Base-by-base conservation (phyloP, 2,888 invertebrate species). In the Nemurella pictetii region DNA sequence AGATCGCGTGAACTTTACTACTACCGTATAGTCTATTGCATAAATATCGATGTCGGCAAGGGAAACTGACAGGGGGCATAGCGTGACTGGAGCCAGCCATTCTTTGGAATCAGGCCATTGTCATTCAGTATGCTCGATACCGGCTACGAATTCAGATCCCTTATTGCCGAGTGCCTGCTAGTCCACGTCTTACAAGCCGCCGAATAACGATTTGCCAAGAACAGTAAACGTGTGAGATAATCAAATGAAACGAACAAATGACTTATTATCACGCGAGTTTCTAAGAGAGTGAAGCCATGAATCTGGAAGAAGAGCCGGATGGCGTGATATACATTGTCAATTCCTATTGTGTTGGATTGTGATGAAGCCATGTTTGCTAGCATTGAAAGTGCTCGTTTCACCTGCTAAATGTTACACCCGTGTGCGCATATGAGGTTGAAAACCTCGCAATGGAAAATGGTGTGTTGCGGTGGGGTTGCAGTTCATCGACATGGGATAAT, bases 1-100 rank as follows among this genome's bases (percentile, higher is more conserved):
- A 3, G 55, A 55, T 55, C 55, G 55, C 55, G 55, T 55, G 55
- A 55, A 55, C 55, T 7, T 55, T 7, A 55, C 55, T 7, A 55
- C 55, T 55, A 55, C 15, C 55, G 55, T 55, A 55, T 78, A 15
- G 36, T n/a, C 81, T 55, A 81, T 81, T 81, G 81, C 81, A 81
- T 81, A 81, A 81, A 81, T 81, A 81, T 81, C 81, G 81, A 81
- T 81, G 55, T 81, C 30, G 81, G 36, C 81, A 25, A 81, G 26
- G 81, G 36, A 15, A 25, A 35, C 75, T 7, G 36, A 81, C 36
- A 27, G 75, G 2, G 32, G 28, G 30, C 30, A 80, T 80, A 20
- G 80, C 80, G 80, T 80, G 80, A 80, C 80, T 80, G 29, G 9
- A 30, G 26, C 81, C 36, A 36, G 81, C 35, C 81, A 36, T 81